These are phyloP conservation scores for Chloropsis hardwickii DNA, from an alignment of 2,113 vertebrate genomes.

Conservation along the genomic window DNA sequence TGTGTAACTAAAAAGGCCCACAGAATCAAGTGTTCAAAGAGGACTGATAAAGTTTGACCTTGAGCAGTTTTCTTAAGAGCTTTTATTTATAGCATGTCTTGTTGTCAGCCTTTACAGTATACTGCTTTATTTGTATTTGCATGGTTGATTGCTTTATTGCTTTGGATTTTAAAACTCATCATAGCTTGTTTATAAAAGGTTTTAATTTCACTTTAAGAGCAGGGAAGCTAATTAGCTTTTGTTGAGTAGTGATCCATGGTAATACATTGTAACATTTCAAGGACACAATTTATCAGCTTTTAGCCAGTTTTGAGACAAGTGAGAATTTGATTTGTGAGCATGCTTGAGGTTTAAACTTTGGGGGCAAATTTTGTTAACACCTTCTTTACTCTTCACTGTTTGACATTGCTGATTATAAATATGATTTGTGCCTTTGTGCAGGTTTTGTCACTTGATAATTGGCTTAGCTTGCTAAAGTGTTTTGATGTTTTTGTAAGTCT, in stretches of 20 bases:
- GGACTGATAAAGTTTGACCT: conserved; percentile 24
- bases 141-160: conserved; percentile 36
- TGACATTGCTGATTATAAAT: background rate
- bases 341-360: background rate
- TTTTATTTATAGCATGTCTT: conserved; percentile 46
- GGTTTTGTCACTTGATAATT: background rate
- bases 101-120: conserved; percentile 22
- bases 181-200: conserved; percentile 17
- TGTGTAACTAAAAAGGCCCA: background rate
- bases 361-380: background rate
- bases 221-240: background rate
- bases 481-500: background rate
- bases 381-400: background rate
- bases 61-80: conserved; percentile 2
- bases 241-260: background rate
- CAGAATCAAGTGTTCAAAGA: background rate
- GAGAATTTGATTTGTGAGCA: background rate
- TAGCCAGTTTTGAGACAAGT: background rate
- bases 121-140: conserved; percentile 24
- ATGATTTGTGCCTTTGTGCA: background rate
- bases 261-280: conserved; percentile 22
- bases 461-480: background rate
- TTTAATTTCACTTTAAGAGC: conserved; percentile 31
- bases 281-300: background rate
- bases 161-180: conserved; percentile 10